Conservation (phyloP, 2,113 vertebrate genomes). For the Atherinomorus stipes region DNA sequence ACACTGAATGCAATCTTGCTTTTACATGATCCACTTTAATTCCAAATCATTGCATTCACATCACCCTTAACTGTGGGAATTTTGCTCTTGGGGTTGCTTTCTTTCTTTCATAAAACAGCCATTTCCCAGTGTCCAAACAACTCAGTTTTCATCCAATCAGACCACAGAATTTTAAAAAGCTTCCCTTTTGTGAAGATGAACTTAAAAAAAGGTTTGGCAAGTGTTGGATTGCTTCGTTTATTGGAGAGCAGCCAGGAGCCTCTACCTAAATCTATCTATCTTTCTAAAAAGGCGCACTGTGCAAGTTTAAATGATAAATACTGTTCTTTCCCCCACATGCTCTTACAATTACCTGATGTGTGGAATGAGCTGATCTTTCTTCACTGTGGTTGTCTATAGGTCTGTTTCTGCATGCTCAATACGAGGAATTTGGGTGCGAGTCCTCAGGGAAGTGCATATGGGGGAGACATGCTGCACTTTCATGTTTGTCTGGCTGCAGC, state of each 20-base stretch:
- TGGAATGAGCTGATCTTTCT: too few relatives aligned
- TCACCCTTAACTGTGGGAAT: slow-evolving; percentile 1
- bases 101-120: not conserved
- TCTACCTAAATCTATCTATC: too few relatives aligned
- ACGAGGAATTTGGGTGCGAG: too few relatives aligned
- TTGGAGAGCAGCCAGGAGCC: not conserved
- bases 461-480: too few relatives aligned
- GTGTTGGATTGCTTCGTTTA: not conserved
- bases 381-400: too few relatives aligned
- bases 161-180: not conserved
- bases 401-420: too few relatives aligned
- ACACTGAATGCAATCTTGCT: not conserved
- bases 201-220: not conserved
- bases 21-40: not conserved
- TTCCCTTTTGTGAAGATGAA: not conserved
- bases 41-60: not conserved
- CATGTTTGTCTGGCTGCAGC: too few relatives aligned
- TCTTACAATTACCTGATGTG: too few relatives aligned
- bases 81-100: not conserved
- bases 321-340: too few relatives aligned
- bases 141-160: not conserved
- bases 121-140: not conserved
- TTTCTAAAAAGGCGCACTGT: too few relatives aligned
- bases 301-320: too few relatives aligned
- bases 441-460: too few relatives aligned